Conservation (phyloP, 2,797 vertebrate genomes). For the Vultur gryphus region DNA sequence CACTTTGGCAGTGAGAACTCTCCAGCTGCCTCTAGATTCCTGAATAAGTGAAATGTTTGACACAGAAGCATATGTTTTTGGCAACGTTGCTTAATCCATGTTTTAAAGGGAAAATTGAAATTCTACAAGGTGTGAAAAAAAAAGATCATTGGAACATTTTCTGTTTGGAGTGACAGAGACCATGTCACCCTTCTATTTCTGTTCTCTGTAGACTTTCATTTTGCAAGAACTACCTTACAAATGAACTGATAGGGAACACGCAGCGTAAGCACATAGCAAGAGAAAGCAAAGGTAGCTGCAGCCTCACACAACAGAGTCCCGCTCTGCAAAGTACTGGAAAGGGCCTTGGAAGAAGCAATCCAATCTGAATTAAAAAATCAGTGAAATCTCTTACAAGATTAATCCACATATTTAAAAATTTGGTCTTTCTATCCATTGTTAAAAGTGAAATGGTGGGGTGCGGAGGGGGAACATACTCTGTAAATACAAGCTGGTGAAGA, state of each 20-base stretch:
- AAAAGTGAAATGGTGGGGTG: neutral
- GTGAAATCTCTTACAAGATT: neutral
- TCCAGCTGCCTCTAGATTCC: conserved; percentile 69
- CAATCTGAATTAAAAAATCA: neutral
- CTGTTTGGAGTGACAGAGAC: conserved; percentile 60
- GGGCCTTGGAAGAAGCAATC: neutral
- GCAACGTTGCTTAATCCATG: conserved; percentile 71
- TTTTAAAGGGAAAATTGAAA: conserved; percentile 75
- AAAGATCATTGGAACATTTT: conserved; percentile 54
- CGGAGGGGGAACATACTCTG: neutral
- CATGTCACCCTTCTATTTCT: conserved; percentile 39
- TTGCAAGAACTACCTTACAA: conserved; percentile 51
- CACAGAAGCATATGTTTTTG: conserved; percentile 76
- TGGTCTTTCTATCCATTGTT: neutral
- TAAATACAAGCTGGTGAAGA: neutral
- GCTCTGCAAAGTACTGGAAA: neutral
- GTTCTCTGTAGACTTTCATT: conserved; percentile 60
- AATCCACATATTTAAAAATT: neutral
- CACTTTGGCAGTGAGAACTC: conserved; percentile 50
- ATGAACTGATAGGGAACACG: neutral
- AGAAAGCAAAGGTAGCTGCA: neutral
- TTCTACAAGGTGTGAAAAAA: conserved; percentile 71
- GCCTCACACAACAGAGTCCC: neutral
- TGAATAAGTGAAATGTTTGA: conserved; percentile 76
- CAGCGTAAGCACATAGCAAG: neutral